Evolutionary conservation across 2,113 vertebrate species (phyloP), one percentile per base, ranked within the genome.

Genomic region (Caranx ignobilis): DNA sequence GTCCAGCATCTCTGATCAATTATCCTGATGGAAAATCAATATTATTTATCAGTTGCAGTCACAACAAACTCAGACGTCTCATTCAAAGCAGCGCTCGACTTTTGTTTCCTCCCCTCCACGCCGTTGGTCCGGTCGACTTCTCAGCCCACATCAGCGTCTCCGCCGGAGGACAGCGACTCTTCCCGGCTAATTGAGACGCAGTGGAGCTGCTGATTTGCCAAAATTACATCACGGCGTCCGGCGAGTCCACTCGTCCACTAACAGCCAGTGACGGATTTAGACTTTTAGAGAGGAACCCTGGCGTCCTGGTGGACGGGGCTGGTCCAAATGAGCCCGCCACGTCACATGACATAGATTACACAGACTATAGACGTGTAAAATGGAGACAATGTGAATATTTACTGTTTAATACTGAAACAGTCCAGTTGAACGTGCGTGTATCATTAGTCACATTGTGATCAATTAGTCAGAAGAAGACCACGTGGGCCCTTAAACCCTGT

Each of bases 261-360:
- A 79, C 70, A 79, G 75, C 50, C 78, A 62, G 74, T 55, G 68
- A 77, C 13, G 39, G 52, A 67, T 83, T 78, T 78, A 35, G 70
- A 79, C 50, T 39, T 66, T 66, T 11, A 5, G 57, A 48, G 18
- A 31, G 26, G 3, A 52, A 52, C 4, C 50, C 50, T 52, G 10
- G 48, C 19, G 48, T 50, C 18, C 1, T 3, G 18, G 48, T 6
- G 19, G 48, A 11, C 21, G 11, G 52, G 10, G n/a, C 52, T 26
- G 52, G 52, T 54, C 52, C 11, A 12, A 54, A 54, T 21, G 52
- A 54, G 11, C 26, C 4, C 5, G 52, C n/a, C 3, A 1, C 26
- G 52, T 26, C n/a, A 26, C 52, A 5, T 26, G 21, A 11, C 21
- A 54, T 21, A 9, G n/a, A 11, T 26, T 2, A 13, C 45, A 15